These are phyloP conservation scores for Tipula helvola DNA, from an alignment of 2,888 invertebrate species.

Conservation along the genomic window DNA sequence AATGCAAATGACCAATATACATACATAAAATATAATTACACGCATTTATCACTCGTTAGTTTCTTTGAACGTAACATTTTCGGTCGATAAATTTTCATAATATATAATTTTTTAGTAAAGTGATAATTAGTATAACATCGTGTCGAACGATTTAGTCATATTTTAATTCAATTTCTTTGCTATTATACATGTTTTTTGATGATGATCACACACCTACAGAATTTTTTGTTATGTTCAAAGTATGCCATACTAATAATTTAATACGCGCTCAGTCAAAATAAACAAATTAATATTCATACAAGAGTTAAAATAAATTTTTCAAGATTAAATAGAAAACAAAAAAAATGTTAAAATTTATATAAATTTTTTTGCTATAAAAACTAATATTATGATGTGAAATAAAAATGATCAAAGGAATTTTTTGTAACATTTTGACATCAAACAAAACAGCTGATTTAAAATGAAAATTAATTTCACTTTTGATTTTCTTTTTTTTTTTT, in stretches of 20 bases:
- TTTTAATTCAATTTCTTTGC: neutral
- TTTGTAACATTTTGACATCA: neutral
- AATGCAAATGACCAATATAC: too few species aligned
- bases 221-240: neutral
- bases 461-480: neutral
- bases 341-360: neutral
- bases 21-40: neutral
- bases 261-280: neutral
- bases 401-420: neutral
- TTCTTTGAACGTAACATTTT: neutral
- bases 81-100: neutral
- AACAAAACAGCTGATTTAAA: neutral
- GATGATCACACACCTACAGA: neutral
- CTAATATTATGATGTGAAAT: neutral
- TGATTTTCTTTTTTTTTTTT: neutral
- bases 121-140: neutral
- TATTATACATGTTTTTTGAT: neutral
- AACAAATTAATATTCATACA: constrained; percentile 4
- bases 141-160: neutral
- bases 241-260: constrained; percentile 4
- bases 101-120: neutral
- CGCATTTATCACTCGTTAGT: neutral
- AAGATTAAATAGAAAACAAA: neutral
- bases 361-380: neutral
- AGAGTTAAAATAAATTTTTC: neutral